phyloP scores from a whole-genome alignment of 2,888 invertebrate species.

The Tachystola acroxantha region DNA sequence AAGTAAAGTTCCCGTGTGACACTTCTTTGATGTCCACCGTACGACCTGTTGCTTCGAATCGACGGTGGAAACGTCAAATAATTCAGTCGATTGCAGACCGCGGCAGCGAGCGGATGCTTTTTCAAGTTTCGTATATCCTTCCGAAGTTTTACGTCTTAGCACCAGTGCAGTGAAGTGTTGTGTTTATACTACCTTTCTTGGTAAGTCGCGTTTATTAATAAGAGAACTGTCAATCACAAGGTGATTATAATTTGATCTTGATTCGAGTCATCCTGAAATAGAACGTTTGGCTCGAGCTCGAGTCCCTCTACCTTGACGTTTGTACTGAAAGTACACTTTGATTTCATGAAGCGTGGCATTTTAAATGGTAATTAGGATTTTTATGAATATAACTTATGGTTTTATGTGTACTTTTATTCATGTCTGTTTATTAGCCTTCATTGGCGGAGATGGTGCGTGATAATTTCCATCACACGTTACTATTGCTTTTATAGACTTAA shows the following conservation, averaged over 20 bases:
- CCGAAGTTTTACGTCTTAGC: conserved; percentile 22
- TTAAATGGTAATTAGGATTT: background rate
- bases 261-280: conserved; percentile 41
- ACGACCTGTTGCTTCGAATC: background rate
- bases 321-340: conserved; percentile 3
- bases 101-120: conserved; percentile 34
- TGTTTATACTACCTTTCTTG: conserved; percentile 40
- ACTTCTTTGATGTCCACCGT: background rate
- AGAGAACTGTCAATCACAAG: conserved; percentile 16
- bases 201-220: conserved; percentile 48
- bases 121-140: conserved; percentile 17
- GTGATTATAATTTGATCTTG: conserved; percentile 32
- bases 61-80: background rate
- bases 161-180: conserved; percentile 44
- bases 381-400: background rate
- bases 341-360: conserved; percentile 22
- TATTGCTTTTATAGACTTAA: too few species aligned
- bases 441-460: too few species aligned
- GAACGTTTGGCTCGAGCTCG: conserved; percentile 63
- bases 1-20: too few species aligned
- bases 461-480: too few species aligned
- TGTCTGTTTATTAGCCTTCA: too few species aligned
- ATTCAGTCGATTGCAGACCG: conserved; percentile 50
- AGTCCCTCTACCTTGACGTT: conserved; percentile 44
- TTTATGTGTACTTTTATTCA: background rate